A percentile compares a stretch with the other conserved stretches of the same genome.
phyloP scores from a whole-genome alignment of 2,797 vertebrate species.

The Xiphophorus birchmanni region DNA sequence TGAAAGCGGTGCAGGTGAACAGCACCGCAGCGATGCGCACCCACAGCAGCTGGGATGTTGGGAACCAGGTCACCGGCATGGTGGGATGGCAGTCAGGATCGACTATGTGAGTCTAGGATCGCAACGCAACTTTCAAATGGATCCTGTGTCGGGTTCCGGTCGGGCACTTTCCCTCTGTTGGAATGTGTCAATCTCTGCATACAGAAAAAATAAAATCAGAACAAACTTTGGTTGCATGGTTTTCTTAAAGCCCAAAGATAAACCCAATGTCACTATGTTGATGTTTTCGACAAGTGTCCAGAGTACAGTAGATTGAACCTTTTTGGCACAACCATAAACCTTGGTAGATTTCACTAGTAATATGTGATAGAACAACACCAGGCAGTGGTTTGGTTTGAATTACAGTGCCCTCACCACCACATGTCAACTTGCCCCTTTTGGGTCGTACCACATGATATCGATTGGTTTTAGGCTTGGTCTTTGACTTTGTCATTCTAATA shows the following conservation, averaged over 20 bases:
- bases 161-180: conserved; percentile 11
- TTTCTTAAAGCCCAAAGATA: not conserved
- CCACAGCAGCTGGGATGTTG: conserved; percentile 78
- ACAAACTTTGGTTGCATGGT: not conserved
- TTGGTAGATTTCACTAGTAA: not conserved
- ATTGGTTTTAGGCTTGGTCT: not conserved
- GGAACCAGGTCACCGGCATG: conserved; percentile 74
- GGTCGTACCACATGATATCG: not conserved
- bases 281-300: not conserved
- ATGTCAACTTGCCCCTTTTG: not conserved
- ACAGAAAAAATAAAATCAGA: conserved; percentile 7
- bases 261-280: not conserved
- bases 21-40: conserved; percentile 82
- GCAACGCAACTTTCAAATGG: not conserved
- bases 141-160: conserved; percentile 10
- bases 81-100: conserved; percentile 29
- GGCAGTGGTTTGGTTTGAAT: not conserved
- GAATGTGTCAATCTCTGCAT: conserved; percentile 39
- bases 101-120: not conserved
- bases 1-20: conserved; percentile 87
- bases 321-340: not conserved
- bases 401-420: not conserved
- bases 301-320: not conserved
- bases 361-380: not conserved
- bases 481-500: not conserved